Conservation (phyloP, 2,888 invertebrate genomes). For the Apotomis betuletana region DNA sequence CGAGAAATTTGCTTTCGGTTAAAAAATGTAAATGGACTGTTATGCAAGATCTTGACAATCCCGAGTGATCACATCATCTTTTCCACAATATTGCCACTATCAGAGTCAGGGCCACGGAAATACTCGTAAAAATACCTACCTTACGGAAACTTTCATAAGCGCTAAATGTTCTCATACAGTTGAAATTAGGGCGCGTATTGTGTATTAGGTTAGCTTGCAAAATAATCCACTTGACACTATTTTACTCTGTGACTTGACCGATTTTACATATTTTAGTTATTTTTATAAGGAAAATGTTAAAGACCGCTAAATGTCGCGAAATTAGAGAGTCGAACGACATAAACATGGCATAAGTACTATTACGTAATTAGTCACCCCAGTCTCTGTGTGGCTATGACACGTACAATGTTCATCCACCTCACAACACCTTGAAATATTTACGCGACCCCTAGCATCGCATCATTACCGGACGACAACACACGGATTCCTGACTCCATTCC, state of each 20-base stretch:
- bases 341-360: neutral
- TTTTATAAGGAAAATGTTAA: too few relatives aligned
- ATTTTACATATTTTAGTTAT: too few relatives aligned
- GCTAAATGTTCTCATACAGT: too few relatives aligned
- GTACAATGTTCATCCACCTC: neutral
- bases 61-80: neutral
- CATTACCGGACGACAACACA: slow-evolving; percentile 4
- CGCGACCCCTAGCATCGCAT: neutral
- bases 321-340: neutral
- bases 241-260: too few relatives aligned
- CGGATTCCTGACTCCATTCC: slow-evolving; percentile 19
- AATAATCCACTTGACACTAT: too few relatives aligned
- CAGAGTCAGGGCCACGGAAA: too few relatives aligned
- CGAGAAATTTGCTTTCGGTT: slow-evolving; percentile 10
- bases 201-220: too few relatives aligned
- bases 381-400: neutral
- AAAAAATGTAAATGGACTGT: slow-evolving; percentile 32
- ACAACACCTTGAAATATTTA: slow-evolving; percentile 36
- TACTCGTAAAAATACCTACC: too few relatives aligned
- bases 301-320: too few relatives aligned
- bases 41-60: slow-evolving; percentile 14
- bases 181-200: too few relatives aligned
- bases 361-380: neutral
- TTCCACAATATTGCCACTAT: too few relatives aligned
- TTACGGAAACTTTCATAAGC: too few relatives aligned